These are phyloP conservation scores for Drosophila testacea DNA, from an alignment of 2,888 invertebrate species.

Conservation along the genomic window DNA sequence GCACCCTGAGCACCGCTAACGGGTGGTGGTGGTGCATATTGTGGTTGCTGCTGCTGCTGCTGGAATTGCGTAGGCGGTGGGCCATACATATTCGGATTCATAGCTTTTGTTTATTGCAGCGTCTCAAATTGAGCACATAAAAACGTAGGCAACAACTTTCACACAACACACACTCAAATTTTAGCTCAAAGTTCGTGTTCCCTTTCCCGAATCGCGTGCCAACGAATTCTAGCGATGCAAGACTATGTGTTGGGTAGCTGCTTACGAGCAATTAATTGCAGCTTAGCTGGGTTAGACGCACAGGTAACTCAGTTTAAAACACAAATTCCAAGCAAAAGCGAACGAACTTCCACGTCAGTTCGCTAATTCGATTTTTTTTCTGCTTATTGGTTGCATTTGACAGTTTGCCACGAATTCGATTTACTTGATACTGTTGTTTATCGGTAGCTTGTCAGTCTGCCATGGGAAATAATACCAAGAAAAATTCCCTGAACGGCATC, in stretches of 20 bases:
- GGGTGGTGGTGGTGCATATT: constrained; percentile 65
- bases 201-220: constrained; percentile 15
- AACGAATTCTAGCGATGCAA: constrained; percentile 26
- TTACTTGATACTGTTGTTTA: not conserved
- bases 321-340: constrained; percentile 64
- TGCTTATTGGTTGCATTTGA: constrained; percentile 69
- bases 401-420: constrained; percentile 81
- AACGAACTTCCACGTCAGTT: constrained; percentile 83
- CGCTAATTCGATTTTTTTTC: constrained; percentile 74
- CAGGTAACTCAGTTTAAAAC: constrained; percentile 48
- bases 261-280: constrained; percentile 29
- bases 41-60: constrained; percentile 62
- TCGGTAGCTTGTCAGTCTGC: too few species aligned
- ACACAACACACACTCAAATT: constrained; percentile 53
- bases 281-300: constrained; percentile 38
- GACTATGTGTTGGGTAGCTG: constrained; percentile 19
- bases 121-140: constrained; percentile 43
- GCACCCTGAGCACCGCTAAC: constrained; percentile 45
- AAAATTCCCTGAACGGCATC: too few species aligned
- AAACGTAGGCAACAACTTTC: constrained; percentile 65
- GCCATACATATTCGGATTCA: constrained; percentile 83
- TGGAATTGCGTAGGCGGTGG: constrained; percentile 82
- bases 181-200: constrained; percentile 72
- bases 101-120: constrained; percentile 18
- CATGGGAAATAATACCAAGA: too few species aligned